These are phyloP conservation scores for Archips xylosteana DNA, from an alignment of 2,888 invertebrate genomes.

Conservation along the genomic window DNA sequence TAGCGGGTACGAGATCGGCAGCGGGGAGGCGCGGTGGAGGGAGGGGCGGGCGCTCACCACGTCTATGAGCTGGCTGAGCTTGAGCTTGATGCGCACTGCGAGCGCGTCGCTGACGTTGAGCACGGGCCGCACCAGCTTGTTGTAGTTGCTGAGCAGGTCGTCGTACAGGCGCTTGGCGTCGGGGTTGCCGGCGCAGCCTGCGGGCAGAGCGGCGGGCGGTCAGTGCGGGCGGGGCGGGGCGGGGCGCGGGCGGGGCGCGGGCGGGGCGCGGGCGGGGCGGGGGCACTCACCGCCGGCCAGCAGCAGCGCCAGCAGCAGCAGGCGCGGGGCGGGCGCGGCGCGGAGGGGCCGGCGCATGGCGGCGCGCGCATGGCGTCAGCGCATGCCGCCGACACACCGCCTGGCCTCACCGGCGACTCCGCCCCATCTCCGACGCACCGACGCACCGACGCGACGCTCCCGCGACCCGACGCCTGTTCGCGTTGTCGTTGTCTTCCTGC, in stretches of 20 bases:
- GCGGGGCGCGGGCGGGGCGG: neutral
- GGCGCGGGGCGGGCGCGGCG: slow-evolving; percentile 70
- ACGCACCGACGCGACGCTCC: neutral
- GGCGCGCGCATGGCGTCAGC: slow-evolving; percentile 45
- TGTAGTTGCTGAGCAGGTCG: slow-evolving; percentile 97
- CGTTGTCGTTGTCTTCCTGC: neutral
- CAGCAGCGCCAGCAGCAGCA: slow-evolving; percentile 69
- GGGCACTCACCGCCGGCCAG: slow-evolving; percentile 50
- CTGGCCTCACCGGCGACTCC: slow-evolving; percentile 8
- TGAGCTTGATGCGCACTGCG: slow-evolving; percentile 97
- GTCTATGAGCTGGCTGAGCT: slow-evolving; percentile 98
- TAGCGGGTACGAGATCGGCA: neutral
- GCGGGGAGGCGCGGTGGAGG: neutral
- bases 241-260: too few species aligned
- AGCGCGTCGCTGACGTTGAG: slow-evolving; percentile 98
- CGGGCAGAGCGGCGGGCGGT: slow-evolving; percentile 5
- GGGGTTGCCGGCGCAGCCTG: slow-evolving; percentile 96
- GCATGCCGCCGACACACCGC: slow-evolving; percentile 36
- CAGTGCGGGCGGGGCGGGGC: neutral
- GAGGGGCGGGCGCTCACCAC: slow-evolving; percentile 89
- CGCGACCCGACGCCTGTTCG: neutral
- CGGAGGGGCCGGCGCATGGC: slow-evolving; percentile 67
- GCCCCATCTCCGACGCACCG: neutral
- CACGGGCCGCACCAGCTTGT: slow-evolving; percentile 98
- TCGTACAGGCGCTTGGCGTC: slow-evolving; percentile 98